phyloP scores from a whole-genome alignment of 2,888 invertebrate species.

The Napeogenes sylphis region DNA sequence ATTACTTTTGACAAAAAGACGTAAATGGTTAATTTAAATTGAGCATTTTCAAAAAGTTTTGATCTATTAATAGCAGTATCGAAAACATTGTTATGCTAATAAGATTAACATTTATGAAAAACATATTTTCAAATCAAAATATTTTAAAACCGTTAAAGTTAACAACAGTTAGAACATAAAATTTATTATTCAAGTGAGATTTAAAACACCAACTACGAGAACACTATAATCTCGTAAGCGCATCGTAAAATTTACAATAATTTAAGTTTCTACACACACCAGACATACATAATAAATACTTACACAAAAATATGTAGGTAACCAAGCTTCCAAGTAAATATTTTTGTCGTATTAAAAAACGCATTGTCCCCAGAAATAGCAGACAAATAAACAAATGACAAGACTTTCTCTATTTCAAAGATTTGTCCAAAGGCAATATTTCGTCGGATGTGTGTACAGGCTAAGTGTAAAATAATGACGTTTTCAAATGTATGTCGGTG shows the following conservation, averaged over 20 bases:
- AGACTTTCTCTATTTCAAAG: background rate
- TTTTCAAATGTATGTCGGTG: conserved; percentile 32
- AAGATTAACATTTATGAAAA: background rate
- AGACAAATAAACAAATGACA: background rate
- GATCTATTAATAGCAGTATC: no score
- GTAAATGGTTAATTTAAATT: no score
- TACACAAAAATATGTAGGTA: no score
- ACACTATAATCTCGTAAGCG: conserved; percentile 27
- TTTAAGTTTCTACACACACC: background rate
- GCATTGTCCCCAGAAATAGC: no score
- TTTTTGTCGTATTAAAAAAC: no score
- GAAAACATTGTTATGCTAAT: no score
- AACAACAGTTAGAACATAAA: background rate
- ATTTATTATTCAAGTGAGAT: conserved; percentile 16
- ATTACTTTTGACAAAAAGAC: no score
- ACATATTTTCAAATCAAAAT: background rate
- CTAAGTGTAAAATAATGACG: conserved; percentile 29
- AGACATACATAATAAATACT: background rate
- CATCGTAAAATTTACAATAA: conserved; percentile 18
- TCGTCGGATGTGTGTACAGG: conserved; percentile 8
- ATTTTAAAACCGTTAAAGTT: background rate
- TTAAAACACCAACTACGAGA: conserved; percentile 18
- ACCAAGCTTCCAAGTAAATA: no score
- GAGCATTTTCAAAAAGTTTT: no score
- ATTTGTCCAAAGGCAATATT: no score